Conservation (phyloP, 2,797 vertebrate species). For the Sphaeramia orbicularis region DNA sequence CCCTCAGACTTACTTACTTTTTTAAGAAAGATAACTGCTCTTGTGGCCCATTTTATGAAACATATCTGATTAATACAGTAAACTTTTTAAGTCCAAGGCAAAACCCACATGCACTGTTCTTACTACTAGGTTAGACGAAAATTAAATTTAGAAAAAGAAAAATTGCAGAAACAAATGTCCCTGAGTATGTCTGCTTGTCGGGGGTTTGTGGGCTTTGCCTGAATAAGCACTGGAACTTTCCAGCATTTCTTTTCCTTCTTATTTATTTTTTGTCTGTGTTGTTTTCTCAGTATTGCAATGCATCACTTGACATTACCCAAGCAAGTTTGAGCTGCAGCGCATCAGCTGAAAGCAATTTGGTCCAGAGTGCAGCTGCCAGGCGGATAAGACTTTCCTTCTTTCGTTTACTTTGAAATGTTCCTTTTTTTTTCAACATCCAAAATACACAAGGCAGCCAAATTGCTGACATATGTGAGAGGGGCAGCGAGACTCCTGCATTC, state of each 20-base stretch:
- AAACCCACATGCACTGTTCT: conserved; percentile 1
- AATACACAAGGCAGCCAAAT: conserved; percentile 98
- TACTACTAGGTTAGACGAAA: conserved; percentile 15
- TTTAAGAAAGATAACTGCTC: not conserved
- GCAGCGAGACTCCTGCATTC: conserved; percentile 92
- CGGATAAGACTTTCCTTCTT: conserved; percentile 94
- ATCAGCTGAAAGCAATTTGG: conserved; percentile 98
- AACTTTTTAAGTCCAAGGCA: not conserved
- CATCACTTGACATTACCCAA: conserved; percentile 92
- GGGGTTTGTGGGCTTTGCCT: conserved; percentile 57
- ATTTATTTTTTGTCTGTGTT: conserved; percentile 89
- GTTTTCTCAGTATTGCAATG: conserved; percentile 89
- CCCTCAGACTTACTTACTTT: not conserved
- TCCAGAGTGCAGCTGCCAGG: conserved; percentile 92
- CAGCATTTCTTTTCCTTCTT: conserved; percentile 82
- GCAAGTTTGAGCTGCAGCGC: conserved; percentile 90
- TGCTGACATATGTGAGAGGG: conserved; percentile 95
- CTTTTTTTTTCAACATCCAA: conserved; percentile 92
- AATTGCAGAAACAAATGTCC: conserved; percentile 11
- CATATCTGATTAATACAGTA: not conserved
- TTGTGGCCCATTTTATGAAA: conserved; percentile 2
- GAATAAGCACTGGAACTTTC: conserved; percentile 83
- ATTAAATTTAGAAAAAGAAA: conserved; percentile 25
- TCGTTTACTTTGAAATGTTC: conserved; percentile 97
- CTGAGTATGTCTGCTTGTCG: conserved; percentile 20